Base-by-base conservation (phyloP, 2,888 invertebrate genomes). In the Trichopria drosophilae region DNA sequence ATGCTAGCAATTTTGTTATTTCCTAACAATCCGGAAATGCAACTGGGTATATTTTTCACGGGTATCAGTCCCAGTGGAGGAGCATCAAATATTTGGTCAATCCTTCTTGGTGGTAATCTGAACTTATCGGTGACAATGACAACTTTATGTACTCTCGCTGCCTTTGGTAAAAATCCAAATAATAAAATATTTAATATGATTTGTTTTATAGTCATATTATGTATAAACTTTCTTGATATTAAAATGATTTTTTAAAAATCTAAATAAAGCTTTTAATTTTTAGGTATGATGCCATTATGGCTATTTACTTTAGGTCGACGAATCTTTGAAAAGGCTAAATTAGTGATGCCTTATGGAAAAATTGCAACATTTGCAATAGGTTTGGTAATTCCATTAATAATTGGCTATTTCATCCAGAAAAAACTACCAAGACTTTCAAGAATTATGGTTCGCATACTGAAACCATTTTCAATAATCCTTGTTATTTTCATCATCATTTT, bases 111-210 rank as follows among this genome's bases (percentile, higher is more conserved):
- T 3, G 97, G 94, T 4, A 97, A 98, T 77, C 82, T 97, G 4
- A 89, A 94, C 73, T 80, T 98, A 29, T 95, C 95, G 0, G 85
- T 98, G 37, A 88, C 97, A 12, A 95, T 98, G 96, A 98, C 97
- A 0, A 86, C 94, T 6, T 79, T 94, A 46, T 89, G 93, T 53
- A 96, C 93, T 3, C 74, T 96, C 4, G 86, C 87, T 1, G 88
- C 95, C 0, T 89, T 97, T 66, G 90, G 88, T 85, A 75, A 73
- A 75, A 64, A 47, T 51, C n/a, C n/a, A n/a, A n/a, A n/a, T n/a
- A n/a, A n/a, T n/a, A n/a, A n/a, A n/a, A n/a, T 46, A 22, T 34
- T 24, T 41, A 16, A 40, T 34, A 19, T 31, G 24, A 35, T 35
- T 32, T 51, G 6, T 37, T 26, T 43, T 13, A n/a, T 12, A 41